Conservation (phyloP, 1,140 invertebrate genomes). For the Belonocnema kinseyi region DNA sequence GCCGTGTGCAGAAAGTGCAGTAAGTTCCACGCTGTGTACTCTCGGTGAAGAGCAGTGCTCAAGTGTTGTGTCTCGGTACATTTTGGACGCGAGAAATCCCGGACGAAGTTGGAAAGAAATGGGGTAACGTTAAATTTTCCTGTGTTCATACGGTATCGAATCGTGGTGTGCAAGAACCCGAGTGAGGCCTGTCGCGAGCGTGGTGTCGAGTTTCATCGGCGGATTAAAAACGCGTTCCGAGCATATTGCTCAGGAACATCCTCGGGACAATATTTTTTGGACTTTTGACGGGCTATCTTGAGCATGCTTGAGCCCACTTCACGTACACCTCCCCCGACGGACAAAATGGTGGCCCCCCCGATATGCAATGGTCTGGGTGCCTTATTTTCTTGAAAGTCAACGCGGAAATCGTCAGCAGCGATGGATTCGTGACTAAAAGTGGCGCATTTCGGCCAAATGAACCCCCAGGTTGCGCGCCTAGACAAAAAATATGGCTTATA, state of each 20-base stretch:
- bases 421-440: background rate
- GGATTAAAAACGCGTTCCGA: background rate
- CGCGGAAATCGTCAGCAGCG: slow-evolving; percentile 39
- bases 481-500: slow-evolving; percentile 40
- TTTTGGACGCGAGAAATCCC: slow-evolving; percentile 63
- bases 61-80: slow-evolving; percentile 60
- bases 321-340: slow-evolving; percentile 76
- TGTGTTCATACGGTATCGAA: slow-evolving; percentile 67
- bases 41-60: slow-evolving; percentile 60
- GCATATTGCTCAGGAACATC: background rate
- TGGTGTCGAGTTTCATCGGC: slow-evolving; percentile 14
- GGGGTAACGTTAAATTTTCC: slow-evolving; percentile 72
- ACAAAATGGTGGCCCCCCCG: slow-evolving; percentile 77
- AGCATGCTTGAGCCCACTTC: slow-evolving; percentile 75
- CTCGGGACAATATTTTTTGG: slow-evolving; percentile 39
- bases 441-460: slow-evolving; percentile 11
- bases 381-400: slow-evolving; percentile 61
- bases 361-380: slow-evolving; percentile 65
- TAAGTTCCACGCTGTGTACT: slow-evolving; percentile 62
- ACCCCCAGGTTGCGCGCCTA: slow-evolving; percentile 1
- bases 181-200: slow-evolving; percentile 43
- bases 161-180: slow-evolving; percentile 53
- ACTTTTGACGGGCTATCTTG: slow-evolving; percentile 72
- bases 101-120: slow-evolving; percentile 71
- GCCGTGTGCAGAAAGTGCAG: slow-evolving; percentile 64